Base-by-base conservation (phyloP, 2,797 vertebrate genomes). In the Nannoperca obscura region DNA sequence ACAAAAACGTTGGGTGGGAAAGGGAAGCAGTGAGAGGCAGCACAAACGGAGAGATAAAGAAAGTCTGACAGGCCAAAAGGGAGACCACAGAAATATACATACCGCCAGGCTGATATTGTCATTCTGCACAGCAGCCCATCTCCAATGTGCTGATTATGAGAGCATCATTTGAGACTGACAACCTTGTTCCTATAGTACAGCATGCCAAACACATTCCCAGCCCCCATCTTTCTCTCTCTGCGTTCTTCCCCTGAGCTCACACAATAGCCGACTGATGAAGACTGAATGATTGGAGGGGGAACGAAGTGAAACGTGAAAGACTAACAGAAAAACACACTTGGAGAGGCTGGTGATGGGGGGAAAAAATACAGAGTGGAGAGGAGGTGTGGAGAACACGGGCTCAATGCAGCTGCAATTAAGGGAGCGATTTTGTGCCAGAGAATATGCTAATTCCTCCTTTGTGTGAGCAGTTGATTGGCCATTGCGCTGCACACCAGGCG, bases 181-280 rank as follows among this genome's bases (percentile, higher is more conserved):
- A 80, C 80, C 91, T 90, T 86, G 85, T 90, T 93, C 80, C 82
- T 84, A 77, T 61, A 84, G 80, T 84, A 78, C 72, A 78, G 88
- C 81, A 81, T 82, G 90, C 88, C 86, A 89, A 91, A 87, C 82
- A 84, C 76, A 88, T 72, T 82, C 71, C 80, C 84, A 82, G 80
- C 86, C 86, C 86, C 80, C 78, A 77, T 78, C 78, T 49, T 57
- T 81, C 76, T 71, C 78, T 61, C 76, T 64, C 83, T 34, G 62
- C 57, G 44, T 65, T 78, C 77, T 81, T 82, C 78, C 71, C 79
- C 83, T 53, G 81, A 81, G 80, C 90, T 86, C 70, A 58, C 89
- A 94, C 92, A 95, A 95, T 93, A 88, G 91, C 82, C 57, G 69
- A 86, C 88, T 95, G 94, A 94, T 93, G 93, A 93, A 91, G 83